Evolutionary conservation across 1,140 invertebrate species (phyloP), one percentile per base, ranked within the genome.

Genomic region (Orius insidiosus): DNA sequence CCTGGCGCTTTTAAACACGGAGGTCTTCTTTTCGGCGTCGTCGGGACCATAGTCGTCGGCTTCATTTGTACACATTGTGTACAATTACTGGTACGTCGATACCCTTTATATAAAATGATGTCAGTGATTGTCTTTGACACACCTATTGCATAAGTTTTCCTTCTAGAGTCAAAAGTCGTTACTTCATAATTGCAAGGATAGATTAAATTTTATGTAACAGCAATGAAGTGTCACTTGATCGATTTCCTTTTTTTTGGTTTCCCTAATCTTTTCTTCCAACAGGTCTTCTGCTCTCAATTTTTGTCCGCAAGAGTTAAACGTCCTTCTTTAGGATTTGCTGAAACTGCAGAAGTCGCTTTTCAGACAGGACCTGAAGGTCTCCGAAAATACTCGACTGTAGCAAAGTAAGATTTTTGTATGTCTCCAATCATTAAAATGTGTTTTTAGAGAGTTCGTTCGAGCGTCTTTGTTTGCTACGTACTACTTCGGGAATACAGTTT

Each of bases 1-100:
- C 85, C 86, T 6, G 69, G 74, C 46, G 85, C 86, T 2, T 77
- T 90, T 51, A 77, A 74, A 54, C 78, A 88, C 60, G 74, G 80
- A 33, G 87, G 87, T 6, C 54, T 87, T 0, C 46, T 77, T 14
- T 70, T 80, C 52, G 79, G 81, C 15, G 61, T 72, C 11, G 58
- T 83, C 8, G 76, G 77, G n/a, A 78, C 80, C 0, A 54, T 82
- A 5, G 48, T 85, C 9, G 72, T 82, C 35, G 80, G 80, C 5
- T 56, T 81, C 5, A 59, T 85, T 14, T 84, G 81, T 58, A 78
- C 80, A 0, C 79, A 86, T 58, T 82, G 80, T 52, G 78, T 85
- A 10, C 72, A 82, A 58, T 71, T 85, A 54, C 61, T 86, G 61
- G 78, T 87, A 55, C 52, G 58, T 80, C 7, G 24, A 4, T 24